phyloP scores from a whole-genome alignment of 1,140 invertebrate genomes.

The Reticulitermes speratus region DNA sequence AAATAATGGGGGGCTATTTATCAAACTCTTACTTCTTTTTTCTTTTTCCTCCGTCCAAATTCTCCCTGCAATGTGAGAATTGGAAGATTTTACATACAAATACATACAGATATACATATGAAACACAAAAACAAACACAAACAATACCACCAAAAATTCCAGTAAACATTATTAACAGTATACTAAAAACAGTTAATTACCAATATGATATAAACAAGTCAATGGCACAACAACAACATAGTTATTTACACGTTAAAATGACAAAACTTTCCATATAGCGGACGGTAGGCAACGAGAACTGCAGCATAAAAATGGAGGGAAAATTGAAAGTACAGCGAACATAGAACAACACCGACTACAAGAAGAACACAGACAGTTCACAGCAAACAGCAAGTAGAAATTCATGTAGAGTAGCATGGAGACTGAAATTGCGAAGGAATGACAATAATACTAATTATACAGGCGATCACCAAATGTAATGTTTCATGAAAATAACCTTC shows the following conservation, averaged over 20 bases:
- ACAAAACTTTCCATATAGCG: neutral
- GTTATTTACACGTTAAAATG: neutral
- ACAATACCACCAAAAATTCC: constrained; percentile 46
- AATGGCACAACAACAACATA: neutral
- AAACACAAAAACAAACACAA: constrained; percentile 49
- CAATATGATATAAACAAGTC: neutral
- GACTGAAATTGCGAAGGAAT: neutral
- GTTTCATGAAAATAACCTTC: neutral
- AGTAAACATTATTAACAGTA: neutral
- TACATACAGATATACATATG: constrained; percentile 28
- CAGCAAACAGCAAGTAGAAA: neutral
- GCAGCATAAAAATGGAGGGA: neutral
- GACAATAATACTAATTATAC: neutral
- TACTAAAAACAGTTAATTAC: neutral
- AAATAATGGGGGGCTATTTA: constrained; percentile 11
- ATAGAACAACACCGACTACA: constrained; percentile 3
- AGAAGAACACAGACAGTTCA: neutral
- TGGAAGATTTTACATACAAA: constrained; percentile 38
- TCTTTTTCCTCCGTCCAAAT: constrained; percentile 93
- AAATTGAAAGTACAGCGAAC: neutral
- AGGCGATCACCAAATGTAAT: neutral
- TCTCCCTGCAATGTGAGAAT: constrained; percentile 64
- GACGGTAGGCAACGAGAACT: neutral
- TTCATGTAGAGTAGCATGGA: too few relatives aligned
- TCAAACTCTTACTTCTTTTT: constrained; percentile 86